These are phyloP conservation scores for Eristalis intricaria DNA, from an alignment of 2,888 invertebrate species.

Conservation along the genomic window DNA sequence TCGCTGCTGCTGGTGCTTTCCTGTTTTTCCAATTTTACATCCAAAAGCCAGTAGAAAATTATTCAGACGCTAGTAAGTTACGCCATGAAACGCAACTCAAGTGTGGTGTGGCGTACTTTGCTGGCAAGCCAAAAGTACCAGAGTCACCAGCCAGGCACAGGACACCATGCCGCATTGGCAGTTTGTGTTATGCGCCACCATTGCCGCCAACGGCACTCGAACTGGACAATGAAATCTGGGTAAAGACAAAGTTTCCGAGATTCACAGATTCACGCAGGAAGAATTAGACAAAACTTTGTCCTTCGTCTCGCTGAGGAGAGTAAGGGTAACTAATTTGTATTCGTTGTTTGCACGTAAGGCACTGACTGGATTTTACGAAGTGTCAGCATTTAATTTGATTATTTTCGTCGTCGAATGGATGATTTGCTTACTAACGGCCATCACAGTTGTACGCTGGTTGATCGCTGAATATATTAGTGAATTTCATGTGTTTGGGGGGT, in stretches of 20 bases:
- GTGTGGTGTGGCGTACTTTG: slow-evolving; percentile 14
- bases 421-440: slow-evolving; percentile 29
- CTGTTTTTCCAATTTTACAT: slow-evolving; percentile 14
- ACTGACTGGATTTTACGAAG: slow-evolving; percentile 37
- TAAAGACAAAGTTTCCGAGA: slow-evolving; percentile 34
- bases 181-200: neutral
- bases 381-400: slow-evolving; percentile 59
- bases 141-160: slow-evolving; percentile 3
- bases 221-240: slow-evolving; percentile 33
- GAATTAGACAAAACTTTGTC: slow-evolving; percentile 51
- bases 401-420: slow-evolving; percentile 48
- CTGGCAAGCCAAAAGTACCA: slow-evolving; percentile 7
- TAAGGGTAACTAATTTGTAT: slow-evolving; percentile 44
- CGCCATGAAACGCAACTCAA: slow-evolving; percentile 24
- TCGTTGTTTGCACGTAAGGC: slow-evolving; percentile 25
- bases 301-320: slow-evolving; percentile 9
- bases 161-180: neutral
- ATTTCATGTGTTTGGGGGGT: neutral
- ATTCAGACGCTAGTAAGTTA: slow-evolving; percentile 47
- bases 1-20: neutral
- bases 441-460: neutral
- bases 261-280: slow-evolving; percentile 51
- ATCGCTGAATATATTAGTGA: neutral
- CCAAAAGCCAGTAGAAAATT: slow-evolving; percentile 29
- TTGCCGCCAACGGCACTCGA: neutral